Conservation (phyloP, 2,113 vertebrate genomes). For the Sturnira hondurensis region DNA sequence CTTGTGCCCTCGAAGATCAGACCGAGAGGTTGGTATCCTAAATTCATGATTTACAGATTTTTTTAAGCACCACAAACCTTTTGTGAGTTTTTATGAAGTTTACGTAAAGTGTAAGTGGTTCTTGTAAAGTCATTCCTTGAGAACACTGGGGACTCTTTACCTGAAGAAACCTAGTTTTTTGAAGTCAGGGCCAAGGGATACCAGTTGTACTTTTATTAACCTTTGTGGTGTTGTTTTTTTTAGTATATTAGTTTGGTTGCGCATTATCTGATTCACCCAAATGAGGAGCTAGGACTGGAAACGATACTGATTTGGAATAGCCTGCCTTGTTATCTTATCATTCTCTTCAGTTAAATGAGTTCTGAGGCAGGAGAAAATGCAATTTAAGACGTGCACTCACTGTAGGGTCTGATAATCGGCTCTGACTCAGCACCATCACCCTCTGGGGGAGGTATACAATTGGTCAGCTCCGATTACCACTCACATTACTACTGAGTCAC, state of each 20-base stretch:
- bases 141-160: neutral
- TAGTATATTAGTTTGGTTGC: neutral
- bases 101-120: neutral
- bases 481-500: neutral
- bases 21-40: slow-evolving; percentile 86
- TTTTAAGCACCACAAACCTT: neutral
- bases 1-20: slow-evolving; percentile 95
- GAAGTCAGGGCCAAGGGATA: neutral
- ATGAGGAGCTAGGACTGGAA: neutral
- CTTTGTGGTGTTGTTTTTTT: neutral
- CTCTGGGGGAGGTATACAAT: neutral
- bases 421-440: neutral
- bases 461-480: neutral
- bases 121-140: neutral
- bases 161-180: neutral
- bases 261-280: neutral
- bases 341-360: neutral
- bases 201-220: neutral
- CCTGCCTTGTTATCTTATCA: neutral
- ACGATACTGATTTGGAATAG: neutral
- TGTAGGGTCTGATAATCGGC: neutral
- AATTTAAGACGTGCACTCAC: neutral
- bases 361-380: neutral
- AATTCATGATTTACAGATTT: neutral
- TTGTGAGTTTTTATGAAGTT: neutral